Base-by-base conservation (phyloP, 2,113 vertebrate species). In the Indri indri region DNA sequence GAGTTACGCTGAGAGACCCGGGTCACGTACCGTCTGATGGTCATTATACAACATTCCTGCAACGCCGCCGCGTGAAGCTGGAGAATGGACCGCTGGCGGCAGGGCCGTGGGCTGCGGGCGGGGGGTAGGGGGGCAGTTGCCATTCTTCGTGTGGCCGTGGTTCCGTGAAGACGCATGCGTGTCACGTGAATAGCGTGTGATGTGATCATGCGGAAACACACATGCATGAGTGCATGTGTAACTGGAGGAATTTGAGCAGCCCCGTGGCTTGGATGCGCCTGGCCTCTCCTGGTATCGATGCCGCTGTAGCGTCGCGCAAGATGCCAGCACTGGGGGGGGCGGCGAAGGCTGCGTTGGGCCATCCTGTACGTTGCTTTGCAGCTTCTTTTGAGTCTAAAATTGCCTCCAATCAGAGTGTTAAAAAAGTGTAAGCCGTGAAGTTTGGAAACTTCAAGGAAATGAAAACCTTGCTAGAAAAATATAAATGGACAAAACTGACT, bases 311-410 rank as follows among this genome's bases (percentile, higher is more conserved):
- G 54, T 45, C 6, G 16, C 2, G 8, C 8, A 1, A 8, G 32
- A 37, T 9, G 42, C 34, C 32, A 25, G 14, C 18, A 3, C 1
- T 10, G 13, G 32, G 32, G n/a, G 50, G 50, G 22, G 16, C 3
- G 2, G 52, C 3, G 16, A 12, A n/a, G 52, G 2, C 20, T 18
- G 8, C 4, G 1, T 0, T 9, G 20, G 7, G 30, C 11, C 18
- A 40, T 25, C 37, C 6, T 22, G 8, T 1, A 1, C 4, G 18
- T 32, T 59, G 32, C 20, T 68, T 40, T 30, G 63, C 47, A 59
- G 52, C 90, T 37, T 66, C 30, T 57, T 34, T 30, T 70, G 32
- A 45, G 10, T 27, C 50, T 47, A 17, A 11, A 86, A 17, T 27
- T 40, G 52, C 42, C 86, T 66, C 70, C 68, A 85, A 17, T 40